A percentile compares a stretch with the other conserved stretches of the same genome.
phyloP scores from a whole-genome alignment of 2,113 vertebrate genomes.

The Stercorarius parasiticus region DNA sequence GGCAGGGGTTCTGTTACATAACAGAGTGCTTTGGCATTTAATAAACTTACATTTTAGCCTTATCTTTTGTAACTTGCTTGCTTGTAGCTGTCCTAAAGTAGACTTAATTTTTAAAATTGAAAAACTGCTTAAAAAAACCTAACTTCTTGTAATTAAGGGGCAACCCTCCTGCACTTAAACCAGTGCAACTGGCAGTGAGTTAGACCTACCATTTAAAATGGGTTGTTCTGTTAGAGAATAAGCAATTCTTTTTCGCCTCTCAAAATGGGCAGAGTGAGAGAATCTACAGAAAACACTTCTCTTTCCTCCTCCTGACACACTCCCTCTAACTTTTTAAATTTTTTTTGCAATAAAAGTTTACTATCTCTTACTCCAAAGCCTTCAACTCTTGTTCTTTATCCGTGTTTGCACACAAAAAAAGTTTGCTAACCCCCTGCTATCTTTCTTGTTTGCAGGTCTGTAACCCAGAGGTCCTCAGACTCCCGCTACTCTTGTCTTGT shows the following conservation, averaged over 20 bases:
- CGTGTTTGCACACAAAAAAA: background rate
- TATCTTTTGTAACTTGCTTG: background rate
- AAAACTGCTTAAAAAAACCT: background rate
- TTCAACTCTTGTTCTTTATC: slow-evolving; percentile 31
- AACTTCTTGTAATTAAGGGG: background rate
- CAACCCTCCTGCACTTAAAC: background rate
- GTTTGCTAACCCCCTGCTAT: background rate
- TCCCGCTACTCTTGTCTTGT: background rate
- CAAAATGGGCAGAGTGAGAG: background rate
- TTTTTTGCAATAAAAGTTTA: background rate
- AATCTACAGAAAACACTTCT: background rate
- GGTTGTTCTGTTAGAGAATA: background rate
- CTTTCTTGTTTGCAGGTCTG: background rate
- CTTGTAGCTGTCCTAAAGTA: background rate
- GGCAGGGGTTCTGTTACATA: background rate
- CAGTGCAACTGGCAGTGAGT: background rate
- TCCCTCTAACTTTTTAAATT: background rate
- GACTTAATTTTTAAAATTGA: background rate
- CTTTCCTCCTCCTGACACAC: background rate
- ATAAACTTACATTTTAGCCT: background rate
- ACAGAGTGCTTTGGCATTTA: background rate
- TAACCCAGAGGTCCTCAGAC: background rate
- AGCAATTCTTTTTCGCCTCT: background rate
- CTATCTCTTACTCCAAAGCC: background rate
- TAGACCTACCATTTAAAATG: background rate